Evolutionary conservation across 1,140 invertebrate genomes (phyloP), one percentile per base, ranked within the genome.

Genomic region (Drosophila asahinai): DNA sequence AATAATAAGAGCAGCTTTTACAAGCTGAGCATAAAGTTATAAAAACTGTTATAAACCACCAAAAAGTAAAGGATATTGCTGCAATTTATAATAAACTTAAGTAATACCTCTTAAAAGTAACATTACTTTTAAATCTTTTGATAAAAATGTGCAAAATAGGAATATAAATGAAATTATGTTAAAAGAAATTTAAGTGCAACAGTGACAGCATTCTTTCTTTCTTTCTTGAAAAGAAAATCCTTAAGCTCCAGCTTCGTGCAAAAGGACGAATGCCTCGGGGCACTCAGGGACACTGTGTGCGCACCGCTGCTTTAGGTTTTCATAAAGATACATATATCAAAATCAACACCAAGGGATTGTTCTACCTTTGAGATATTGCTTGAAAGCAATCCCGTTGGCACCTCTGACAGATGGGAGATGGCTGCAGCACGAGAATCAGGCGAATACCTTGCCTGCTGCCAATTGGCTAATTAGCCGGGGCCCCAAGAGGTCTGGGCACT

Each of bases 391-490:
- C 36, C 19, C 17, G 4, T 15, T 14, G 49, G 5, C 36, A 68
- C 40, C 47, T 66, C 61, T 11, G 15, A 22, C 25, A 17, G 38
- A 33, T 25, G 27, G 5, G 22, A 40, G n/a, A 25, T 14, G 19
- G 25, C 14, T 17, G 27, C 38, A n/a, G 55, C 49, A 68, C 49
- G 36, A 42, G 75, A 47, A 58, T 77, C 75, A 66, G 12, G 17
- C 38, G 64, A 57, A 66, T 71, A 42, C 63, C 40, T 58, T 15
- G 36, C 8, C 33, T 61, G 14, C 42, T 63, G 51, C 48, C 58
- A 57, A 64, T 57, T 74, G 22, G 63, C 67, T 43, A 75, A 75
- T 74, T 74, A 64, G 59, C 58, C 27, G 42, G 61, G 36, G 57
- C 25, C 43, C 25, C 11, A 14, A 42, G 59, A 25, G 42, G 58